A percentile compares a stretch with the other conserved stretches of the same genome.
These are phyloP conservation scores for Euspilapteryx auroguttella DNA, from an alignment of 2,888 invertebrate species.

Conservation along the genomic window DNA sequence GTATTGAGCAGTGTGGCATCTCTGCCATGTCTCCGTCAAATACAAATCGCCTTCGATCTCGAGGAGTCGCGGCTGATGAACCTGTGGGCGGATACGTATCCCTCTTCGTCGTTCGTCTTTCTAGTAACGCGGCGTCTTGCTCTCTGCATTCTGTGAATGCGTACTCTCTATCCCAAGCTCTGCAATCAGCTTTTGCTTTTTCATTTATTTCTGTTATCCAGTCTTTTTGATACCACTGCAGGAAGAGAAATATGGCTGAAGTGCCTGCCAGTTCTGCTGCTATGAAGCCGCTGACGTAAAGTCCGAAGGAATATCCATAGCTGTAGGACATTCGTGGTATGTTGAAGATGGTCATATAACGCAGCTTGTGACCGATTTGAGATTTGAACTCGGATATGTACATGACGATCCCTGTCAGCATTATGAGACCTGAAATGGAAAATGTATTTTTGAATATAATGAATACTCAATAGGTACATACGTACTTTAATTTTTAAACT, in stretches of 20 bases:
- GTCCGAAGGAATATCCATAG: conserved; percentile 86
- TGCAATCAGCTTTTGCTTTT: conserved; percentile 47
- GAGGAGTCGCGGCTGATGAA: conserved; percentile 46
- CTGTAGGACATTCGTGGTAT: conserved; percentile 81
- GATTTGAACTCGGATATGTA: conserved; percentile 92
- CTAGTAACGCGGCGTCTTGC: conserved; percentile 38
- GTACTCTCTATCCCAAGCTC: conserved; percentile 54
- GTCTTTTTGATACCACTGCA: conserved; percentile 75
- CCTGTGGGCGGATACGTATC: conserved; percentile 45
- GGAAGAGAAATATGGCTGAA: conserved; percentile 84
- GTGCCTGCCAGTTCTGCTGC: conserved; percentile 85
- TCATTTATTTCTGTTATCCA: conserved; percentile 56
- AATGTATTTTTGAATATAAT: conserved; percentile 1
- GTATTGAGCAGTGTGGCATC: conserved; percentile 58
- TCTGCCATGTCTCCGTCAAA: conserved; percentile 62
- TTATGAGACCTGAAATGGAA: conserved; percentile 73
- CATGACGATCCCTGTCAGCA: conserved; percentile 89
- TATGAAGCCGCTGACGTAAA: conserved; percentile 83
- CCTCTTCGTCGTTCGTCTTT: conserved; percentile 48
- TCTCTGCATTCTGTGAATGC: conserved; percentile 50
- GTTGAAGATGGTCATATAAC: conserved; percentile 76
- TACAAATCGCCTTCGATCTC: conserved; percentile 64
- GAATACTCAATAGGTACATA: no score
- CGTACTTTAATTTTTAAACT: no score
- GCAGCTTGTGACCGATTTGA: conserved; percentile 84